Base-by-base conservation (phyloP, 2,888 invertebrate species). In the Cephus pulcher region DNA sequence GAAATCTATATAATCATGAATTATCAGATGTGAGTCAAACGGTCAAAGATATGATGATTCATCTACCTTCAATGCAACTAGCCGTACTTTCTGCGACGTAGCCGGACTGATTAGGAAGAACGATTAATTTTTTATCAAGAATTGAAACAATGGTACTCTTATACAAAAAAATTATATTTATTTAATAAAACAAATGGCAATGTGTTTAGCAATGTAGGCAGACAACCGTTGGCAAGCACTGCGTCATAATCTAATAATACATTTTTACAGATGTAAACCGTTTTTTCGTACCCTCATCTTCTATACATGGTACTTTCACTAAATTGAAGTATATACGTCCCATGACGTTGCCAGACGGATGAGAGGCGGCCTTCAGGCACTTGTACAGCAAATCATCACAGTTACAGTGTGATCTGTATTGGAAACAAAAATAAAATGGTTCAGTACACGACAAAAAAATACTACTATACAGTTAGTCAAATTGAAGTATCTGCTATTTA, bases 241-340 rank as follows among this genome's bases (percentile, higher is more conserved):
- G 56, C 56, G 23, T 56, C 23, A 56, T 56, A 71, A 30, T 71
- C 71, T 71, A 71, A 71, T 71, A 71, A 34, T 71, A 33, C 71
- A 71, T 71, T 34, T 71, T 71, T 34, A 71, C 71, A 23, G 71
- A 23, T 4, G 34, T 71, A 77, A 4, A 80, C 75, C 81, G 85
- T 75, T 83, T 84, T n/a, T 76, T 76, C 2, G 37, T 80, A 35
- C 81, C 77, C n/a, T 81, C 78, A 79, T 95, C 95, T 78, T 95
- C 95, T 76, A 96, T 92, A 86, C 96, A 96, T 23, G 95, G 95
- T 12, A 96, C 95, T 91, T 95, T 95, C 71, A 97, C 94, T 82
- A 97, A 92, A 90, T 97, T 97, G 91, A 97, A 97, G 91, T 97
- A 97, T 82, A 97, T 95, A 87, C 95, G 96, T 71, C 97, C 97